A percentile compares a stretch with the other conserved stretches of the same genome.
Conservation (phyloP, 2,797 vertebrate species). For the Staurois parvus region DNA sequence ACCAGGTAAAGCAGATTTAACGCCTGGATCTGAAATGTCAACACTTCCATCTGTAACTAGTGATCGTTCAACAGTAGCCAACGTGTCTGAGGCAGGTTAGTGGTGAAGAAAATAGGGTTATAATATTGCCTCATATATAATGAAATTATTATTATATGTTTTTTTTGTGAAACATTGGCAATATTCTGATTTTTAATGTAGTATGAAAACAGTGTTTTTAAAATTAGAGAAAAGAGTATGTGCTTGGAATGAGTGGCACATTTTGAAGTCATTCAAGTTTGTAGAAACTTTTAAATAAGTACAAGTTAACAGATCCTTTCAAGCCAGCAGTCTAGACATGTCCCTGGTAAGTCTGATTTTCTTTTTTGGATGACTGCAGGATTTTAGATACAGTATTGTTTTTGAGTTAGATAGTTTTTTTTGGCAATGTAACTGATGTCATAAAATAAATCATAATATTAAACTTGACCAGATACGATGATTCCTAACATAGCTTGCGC, state of each 20-base stretch:
- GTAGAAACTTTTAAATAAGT: constrained; percentile 33
- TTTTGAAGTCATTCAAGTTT: constrained; percentile 43
- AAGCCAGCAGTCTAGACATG: constrained; percentile 46
- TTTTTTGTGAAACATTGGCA: constrained; percentile 51
- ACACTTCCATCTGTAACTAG: constrained; percentile 74
- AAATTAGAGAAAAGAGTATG: constrained; percentile 32
- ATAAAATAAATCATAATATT: constrained; percentile 60
- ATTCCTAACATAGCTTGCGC: constrained; percentile 63
- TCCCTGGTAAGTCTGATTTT: constrained; percentile 57
- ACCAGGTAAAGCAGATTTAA: constrained; percentile 86
- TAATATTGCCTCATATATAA: constrained; percentile 57
- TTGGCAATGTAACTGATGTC: constrained; percentile 59
- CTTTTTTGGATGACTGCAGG: constrained; percentile 42
- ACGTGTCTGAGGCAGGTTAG: constrained; percentile 85
- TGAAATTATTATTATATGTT: constrained; percentile 58
- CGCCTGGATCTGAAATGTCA: constrained; percentile 74
- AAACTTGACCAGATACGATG: constrained; percentile 57
- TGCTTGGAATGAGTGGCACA: constrained; percentile 34
- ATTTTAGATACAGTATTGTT: constrained; percentile 59
- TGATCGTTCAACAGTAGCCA: constrained; percentile 75
- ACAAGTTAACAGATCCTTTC: constrained; percentile 42
- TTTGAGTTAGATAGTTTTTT: constrained; percentile 53
- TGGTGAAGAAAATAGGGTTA: constrained; percentile 66
- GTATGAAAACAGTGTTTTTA: constrained; percentile 56
- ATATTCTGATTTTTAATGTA: constrained; percentile 54